Evolutionary conservation across 2,113 vertebrate species (phyloP).

Genomic region (Equus przewalskii): DNA sequence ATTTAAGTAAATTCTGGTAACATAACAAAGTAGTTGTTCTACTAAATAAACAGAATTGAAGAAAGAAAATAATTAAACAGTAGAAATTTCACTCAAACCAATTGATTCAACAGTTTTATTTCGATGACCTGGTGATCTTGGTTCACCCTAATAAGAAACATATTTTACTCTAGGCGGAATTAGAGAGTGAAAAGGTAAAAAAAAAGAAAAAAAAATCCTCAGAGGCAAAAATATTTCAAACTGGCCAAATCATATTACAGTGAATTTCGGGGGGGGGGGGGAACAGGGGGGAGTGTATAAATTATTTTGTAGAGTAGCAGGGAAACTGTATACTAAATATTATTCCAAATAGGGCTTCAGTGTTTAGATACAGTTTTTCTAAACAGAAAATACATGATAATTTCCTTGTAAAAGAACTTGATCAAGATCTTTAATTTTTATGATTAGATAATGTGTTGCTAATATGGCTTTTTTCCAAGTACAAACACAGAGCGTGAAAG

Average conservation of each 20-base stretch:
- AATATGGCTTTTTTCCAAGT: neutral
- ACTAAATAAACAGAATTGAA: constrained; percentile 13
- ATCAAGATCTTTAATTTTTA: neutral
- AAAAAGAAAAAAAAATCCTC: neutral
- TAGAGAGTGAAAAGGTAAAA: neutral
- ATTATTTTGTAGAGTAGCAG: neutral
- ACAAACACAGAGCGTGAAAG: neutral
- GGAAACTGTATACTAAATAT: neutral
- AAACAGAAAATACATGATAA: neutral
- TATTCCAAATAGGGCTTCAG: neutral
- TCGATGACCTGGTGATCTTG: neutral
- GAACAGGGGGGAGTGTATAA: neutral
- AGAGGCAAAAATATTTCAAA: neutral
- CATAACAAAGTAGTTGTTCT: constrained; percentile 22
- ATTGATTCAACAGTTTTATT: constrained; percentile 35
- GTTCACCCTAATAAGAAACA: constrained; percentile 16
- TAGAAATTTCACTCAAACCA: constrained; percentile 47
- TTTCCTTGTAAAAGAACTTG: neutral
- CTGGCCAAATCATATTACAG: neutral
- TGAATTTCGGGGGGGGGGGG: neutral
- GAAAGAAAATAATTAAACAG: constrained; percentile 35
- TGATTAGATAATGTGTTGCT: neutral
- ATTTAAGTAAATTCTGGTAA: constrained; percentile 53
- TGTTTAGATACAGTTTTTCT: neutral
- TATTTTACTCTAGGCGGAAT: constrained; percentile 19